phyloP scores from a whole-genome alignment of 2,888 invertebrate species.

The Agrilus biguttatus region DNA sequence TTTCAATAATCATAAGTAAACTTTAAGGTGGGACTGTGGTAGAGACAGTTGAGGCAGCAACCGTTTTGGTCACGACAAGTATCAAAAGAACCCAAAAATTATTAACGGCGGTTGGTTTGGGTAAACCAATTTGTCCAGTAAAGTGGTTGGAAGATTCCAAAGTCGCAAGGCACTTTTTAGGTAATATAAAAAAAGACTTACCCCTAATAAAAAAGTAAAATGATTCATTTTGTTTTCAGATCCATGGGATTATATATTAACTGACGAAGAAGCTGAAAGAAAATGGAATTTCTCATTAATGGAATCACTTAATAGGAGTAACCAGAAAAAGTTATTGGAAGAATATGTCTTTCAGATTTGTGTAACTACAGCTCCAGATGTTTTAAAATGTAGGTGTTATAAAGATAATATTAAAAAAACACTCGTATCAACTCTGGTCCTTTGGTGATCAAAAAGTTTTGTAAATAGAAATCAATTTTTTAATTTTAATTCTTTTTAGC shows the following conservation, averaged over 20 bases:
- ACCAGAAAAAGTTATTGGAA: slow-evolving; percentile 17
- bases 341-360: slow-evolving; percentile 19
- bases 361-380: slow-evolving; percentile 19
- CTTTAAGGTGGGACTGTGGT: slow-evolving; percentile 39
- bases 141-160: slow-evolving; percentile 24
- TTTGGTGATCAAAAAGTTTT: no score
- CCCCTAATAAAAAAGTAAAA: background rate
- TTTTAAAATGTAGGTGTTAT: slow-evolving; percentile 21
- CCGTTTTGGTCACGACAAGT: slow-evolving; percentile 40
- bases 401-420: background rate
- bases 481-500: slow-evolving; percentile 16
- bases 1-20: no score
- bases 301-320: slow-evolving; percentile 21
- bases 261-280: slow-evolving; percentile 35
- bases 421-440: no score
- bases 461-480: background rate
- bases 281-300: slow-evolving; percentile 34
- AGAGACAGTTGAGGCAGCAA: slow-evolving; percentile 29
- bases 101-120: slow-evolving; percentile 42
- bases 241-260: slow-evolving; percentile 40
- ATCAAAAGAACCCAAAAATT: slow-evolving; percentile 45
- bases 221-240: slow-evolving; percentile 27
- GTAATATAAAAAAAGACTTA: slow-evolving; percentile 12
- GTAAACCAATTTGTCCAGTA: slow-evolving; percentile 40
- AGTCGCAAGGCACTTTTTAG: slow-evolving; percentile 22